Conservation (phyloP, 2,113 vertebrate species). For the Grus americana region DNA sequence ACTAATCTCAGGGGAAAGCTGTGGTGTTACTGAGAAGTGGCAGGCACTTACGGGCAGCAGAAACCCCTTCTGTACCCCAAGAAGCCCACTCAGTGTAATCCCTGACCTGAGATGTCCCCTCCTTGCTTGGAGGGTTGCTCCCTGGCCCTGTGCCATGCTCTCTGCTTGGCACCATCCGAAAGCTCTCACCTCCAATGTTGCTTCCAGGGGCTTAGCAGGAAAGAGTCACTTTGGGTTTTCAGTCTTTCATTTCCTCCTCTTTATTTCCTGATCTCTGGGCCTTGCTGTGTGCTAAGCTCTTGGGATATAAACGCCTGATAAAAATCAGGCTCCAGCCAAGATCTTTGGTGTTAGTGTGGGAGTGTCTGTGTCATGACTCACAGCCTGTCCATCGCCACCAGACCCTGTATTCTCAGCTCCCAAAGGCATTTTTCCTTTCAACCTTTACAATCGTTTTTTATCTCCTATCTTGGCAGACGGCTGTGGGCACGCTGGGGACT, state of each 20-base stretch:
- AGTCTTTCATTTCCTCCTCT: conserved; percentile 1
- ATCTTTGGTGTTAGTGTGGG: neutral
- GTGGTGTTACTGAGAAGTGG: neutral
- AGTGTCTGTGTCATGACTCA: neutral
- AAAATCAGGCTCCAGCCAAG: neutral
- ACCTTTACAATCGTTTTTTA: accelerated
- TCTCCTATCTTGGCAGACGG: neutral
- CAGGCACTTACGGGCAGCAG: neutral
- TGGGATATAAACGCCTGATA: neutral
- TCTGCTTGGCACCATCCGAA: neutral
- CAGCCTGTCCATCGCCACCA: conserved; percentile 16
- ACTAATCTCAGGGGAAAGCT: neutral
- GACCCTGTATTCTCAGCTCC: neutral
- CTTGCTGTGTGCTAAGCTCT: neutral
- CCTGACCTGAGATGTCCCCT: neutral
- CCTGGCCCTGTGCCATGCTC: neutral
- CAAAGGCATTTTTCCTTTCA: neutral
- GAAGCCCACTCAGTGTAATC: neutral
- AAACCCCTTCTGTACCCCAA: neutral
- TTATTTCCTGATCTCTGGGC: neutral
- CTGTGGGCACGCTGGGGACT: neutral
- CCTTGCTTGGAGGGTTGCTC: neutral
- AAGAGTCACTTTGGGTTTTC: neutral
- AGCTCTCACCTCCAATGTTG: neutral
- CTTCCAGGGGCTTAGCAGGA: neutral